Evolutionary conservation across 2,888 invertebrate species (phyloP).

Genomic region (Erpobdella octoculata): DNA sequence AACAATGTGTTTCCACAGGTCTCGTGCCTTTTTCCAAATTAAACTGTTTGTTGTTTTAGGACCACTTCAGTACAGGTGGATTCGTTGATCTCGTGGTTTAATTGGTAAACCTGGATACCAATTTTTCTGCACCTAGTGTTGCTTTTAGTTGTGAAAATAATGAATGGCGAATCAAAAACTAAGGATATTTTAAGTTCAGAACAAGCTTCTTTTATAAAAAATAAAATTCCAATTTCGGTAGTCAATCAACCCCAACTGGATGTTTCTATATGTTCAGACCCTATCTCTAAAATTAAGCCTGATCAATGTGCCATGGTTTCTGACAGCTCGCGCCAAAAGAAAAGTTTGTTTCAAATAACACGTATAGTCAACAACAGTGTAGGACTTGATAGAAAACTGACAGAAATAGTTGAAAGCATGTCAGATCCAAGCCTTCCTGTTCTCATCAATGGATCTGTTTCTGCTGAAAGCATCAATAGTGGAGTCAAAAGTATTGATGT

Average conservation of each 20-base stretch:
- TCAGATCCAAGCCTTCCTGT: neutral
- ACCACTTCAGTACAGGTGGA: neutral
- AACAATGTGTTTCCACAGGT: too few relatives aligned
- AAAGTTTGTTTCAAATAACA: slow-evolving; percentile 26
- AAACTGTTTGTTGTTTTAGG: neutral
- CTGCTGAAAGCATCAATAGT: neutral
- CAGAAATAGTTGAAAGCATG: slow-evolving; percentile 13
- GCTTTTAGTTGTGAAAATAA: slow-evolving; percentile 13
- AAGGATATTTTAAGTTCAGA: slow-evolving; percentile 13
- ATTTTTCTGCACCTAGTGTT: neutral
- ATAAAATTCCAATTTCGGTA: too few relatives aligned
- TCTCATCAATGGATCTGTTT: neutral
- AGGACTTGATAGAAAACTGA: neutral
- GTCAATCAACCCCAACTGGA: too few relatives aligned
- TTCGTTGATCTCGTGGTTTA: neutral
- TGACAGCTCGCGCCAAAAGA: slow-evolving; percentile 1
- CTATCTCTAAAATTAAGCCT: too few relatives aligned
- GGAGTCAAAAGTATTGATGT: slow-evolving; percentile 4
- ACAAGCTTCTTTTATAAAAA: neutral
- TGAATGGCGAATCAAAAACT: slow-evolving; percentile 25
- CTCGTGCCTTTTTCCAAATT: neutral
- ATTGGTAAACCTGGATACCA: slow-evolving; percentile 5
- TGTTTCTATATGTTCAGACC: too few relatives aligned
- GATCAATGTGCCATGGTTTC: slow-evolving; percentile 8
- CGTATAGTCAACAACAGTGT: slow-evolving; percentile 7